Evolutionary conservation across 2,888 invertebrate genomes (phyloP), one percentile per base, ranked within the genome.

Genomic region (Allolobophora icterica): DNA sequence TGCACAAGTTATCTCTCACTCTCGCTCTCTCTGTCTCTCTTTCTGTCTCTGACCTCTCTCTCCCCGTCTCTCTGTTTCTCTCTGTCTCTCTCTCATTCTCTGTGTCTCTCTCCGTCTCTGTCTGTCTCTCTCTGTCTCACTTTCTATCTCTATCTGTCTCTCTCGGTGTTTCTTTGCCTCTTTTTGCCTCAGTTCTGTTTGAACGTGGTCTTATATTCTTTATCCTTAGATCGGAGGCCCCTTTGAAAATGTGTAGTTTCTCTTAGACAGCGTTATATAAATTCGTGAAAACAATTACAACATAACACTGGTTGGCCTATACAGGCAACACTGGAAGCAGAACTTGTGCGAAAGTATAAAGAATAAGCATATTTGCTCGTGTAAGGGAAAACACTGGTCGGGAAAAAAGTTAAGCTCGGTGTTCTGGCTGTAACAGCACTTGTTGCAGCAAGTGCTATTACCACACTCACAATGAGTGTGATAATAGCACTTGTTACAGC

Each of bases 21-120:
- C 42, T 42, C 17, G 42, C 42, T 42, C 42, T 42, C 5, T 42
- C 42, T 38, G 38, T 42, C n/a, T n/a, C n/a, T n/a, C n/a, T n/a
- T 13, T 40, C 40, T 40, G 40, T 90, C 71, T 90, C 45, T n/a
- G n/a, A n/a, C 5, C 71, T 35, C 71, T 90, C 52, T 90, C 11
- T 89, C 89, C 17, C 89, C 17, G 8, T 89, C 89, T 89, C 21
- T 89, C 89, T 89, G 30, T 90, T 40, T 90, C 84, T 87, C 17
- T 90, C 89, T 45, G 35, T 90, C 89, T 90, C 90, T 90, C 90
- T 89, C 90, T 90, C 6, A 90, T 90, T 90, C 90, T 90, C 90
- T 89, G 90, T 90, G 42, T 90, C 89, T 90, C 5, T 90, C 90
- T 90, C 90, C 90, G n/a, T 90, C 30, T 90, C 35, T 52, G 13